A percentile compares a stretch with the other conserved stretches of the same genome.
phyloP scores from a whole-genome alignment of 2,888 invertebrate species.

The Perdita meconis region DNA sequence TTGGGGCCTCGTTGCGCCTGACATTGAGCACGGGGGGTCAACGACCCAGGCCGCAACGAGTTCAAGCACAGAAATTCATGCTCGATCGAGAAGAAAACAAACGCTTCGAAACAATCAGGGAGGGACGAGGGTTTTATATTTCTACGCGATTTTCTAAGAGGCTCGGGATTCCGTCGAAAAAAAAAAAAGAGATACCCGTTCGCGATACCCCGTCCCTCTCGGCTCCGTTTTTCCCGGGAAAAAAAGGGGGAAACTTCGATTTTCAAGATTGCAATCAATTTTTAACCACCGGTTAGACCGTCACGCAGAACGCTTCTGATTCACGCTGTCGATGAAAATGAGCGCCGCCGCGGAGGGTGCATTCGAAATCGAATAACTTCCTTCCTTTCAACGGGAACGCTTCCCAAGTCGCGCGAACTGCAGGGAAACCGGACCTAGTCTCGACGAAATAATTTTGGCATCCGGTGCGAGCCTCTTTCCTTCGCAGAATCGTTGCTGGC shows the following conservation, averaged over 20 bases:
- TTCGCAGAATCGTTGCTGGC: slow-evolving; percentile 2
- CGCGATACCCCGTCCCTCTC: slow-evolving; percentile 14
- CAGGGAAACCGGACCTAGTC: not conserved
- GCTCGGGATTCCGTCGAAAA: too few relatives aligned
- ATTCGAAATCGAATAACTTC: slow-evolving; percentile 54
- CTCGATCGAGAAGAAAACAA: too few relatives aligned
- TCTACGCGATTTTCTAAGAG: too few relatives aligned
- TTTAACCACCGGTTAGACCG: slow-evolving; percentile 51
- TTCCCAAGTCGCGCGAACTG: not conserved
- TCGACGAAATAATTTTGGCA: too few relatives aligned
- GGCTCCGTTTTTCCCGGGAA: slow-evolving; percentile 15
- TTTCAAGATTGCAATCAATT: slow-evolving; percentile 51
- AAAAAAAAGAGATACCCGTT: slow-evolving; percentile 1
- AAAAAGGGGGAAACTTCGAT: slow-evolving; percentile 31
- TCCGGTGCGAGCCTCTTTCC: too few relatives aligned
- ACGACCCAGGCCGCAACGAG: slow-evolving; percentile 13
- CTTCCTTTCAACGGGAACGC: slow-evolving; percentile 20
- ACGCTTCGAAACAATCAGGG: not conserved
- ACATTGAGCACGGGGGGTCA: slow-evolving; percentile 4
- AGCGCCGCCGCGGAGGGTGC: slow-evolving; percentile 32
- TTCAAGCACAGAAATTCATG: not conserved
- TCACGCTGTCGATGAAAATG: slow-evolving; percentile 47
- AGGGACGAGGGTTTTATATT: not conserved
- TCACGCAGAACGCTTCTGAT: slow-evolving; percentile 49
- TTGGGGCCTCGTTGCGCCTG: not conserved